A percentile compares a stretch with the other conserved stretches of the same genome.
Conservation (phyloP, 2,888 invertebrate genomes). For the Ashinkailepas kermadecensis region DNA sequence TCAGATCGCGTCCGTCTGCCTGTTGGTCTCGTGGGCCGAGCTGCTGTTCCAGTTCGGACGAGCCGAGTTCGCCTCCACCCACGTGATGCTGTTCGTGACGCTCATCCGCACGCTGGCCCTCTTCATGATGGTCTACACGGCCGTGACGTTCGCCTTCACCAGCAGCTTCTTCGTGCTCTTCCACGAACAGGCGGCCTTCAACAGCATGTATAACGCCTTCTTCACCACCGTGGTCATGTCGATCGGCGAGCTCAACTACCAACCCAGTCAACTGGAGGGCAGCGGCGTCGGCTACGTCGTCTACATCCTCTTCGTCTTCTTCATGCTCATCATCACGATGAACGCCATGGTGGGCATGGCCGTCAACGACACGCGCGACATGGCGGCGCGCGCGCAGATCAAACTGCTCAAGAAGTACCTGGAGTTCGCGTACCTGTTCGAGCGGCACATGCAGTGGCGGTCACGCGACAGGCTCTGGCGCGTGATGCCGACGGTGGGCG, state of each 20-base stretch:
- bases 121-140: conserved; percentile 21
- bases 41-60: conserved; percentile 1
- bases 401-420: conserved; percentile 10
- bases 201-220: neutral
- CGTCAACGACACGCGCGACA: conserved; percentile 17
- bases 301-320: conserved; percentile 18
- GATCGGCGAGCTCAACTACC: conserved; percentile 7
- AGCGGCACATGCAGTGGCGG: conserved; percentile 7
- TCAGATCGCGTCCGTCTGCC: neutral
- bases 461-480: neutral
- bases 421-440: neutral
- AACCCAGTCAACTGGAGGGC: neutral
- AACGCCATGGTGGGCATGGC: conserved; percentile 22
- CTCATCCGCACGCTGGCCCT: conserved; percentile 4
- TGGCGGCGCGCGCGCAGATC: neutral
- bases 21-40: conserved; percentile 2
- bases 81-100: conserved; percentile 15
- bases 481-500: neutral
- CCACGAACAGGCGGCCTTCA: neutral
- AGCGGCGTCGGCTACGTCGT: neutral
- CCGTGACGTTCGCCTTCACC: neutral
- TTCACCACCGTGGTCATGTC: conserved; percentile 5
- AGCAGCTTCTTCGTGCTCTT: conserved; percentile 22
- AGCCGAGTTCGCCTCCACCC: conserved; percentile 3
- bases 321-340: conserved; percentile 24